Evolutionary conservation across 1,140 invertebrate species (phyloP), one percentile per base, ranked within the genome.

Genomic region (Formica selysi): DNA sequence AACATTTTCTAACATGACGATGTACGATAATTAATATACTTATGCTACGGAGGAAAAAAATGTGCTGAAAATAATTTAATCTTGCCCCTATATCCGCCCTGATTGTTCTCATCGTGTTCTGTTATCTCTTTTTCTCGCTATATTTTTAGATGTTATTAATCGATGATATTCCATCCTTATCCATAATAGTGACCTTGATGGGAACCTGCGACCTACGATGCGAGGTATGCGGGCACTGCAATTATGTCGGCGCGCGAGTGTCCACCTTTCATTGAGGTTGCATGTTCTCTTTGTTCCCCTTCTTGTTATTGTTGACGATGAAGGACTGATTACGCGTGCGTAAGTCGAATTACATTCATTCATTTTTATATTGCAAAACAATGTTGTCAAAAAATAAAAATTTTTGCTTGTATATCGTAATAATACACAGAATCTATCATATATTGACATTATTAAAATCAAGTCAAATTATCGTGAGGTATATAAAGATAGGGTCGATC

Each of bases 161-260:
- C 16, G 7, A 19, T 44, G 16, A 6, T 44, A 44, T 44, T 29
- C 11, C 13, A 13, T 80, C 16, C 0, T 71, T 71, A 59, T 57
- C 26, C 78, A 32, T 48, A 32, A 62, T 16, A 61, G 68, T 54
- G 79, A 26, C 68, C 68, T 83, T 83, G 79, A 62, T n/a, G 38
- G n/a, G 10, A 73, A 8, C 26, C 26, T 59, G 29, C 54, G 54
- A 83, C 51, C 67, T 71, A 81, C 67, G 51, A 73, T 32, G 32
- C 48, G 62, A 80, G 29, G 16, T 73, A 61, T 81, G 38, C 79
- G 67, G 51, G 67, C 68, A 44, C 6, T 71, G 36, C 51, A 81
- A 81, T 81, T 81, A n/a, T 61, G 38, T 61, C 38, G 26, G 5
- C 16, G 36, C 38, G 32, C 65, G 16, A 22, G n/a, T 59, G n/a